phyloP scores from a whole-genome alignment of 2,888 invertebrate genomes.

The Hyalella azteca region DNA sequence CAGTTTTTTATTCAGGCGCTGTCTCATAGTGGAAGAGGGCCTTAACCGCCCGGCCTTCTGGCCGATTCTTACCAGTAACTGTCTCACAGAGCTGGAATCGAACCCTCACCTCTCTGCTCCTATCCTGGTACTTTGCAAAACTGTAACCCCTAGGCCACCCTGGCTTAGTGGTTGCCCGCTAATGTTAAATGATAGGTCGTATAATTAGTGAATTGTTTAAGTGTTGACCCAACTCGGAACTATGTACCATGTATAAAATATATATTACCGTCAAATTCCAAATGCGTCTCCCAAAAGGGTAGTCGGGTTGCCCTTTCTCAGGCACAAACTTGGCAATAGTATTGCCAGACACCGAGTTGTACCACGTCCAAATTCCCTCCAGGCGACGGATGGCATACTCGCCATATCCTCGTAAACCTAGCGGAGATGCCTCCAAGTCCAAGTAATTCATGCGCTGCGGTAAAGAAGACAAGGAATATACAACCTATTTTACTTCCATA shows the following conservation, averaged over 20 bases:
- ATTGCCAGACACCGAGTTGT: constrained; percentile 34
- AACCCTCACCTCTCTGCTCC: no score
- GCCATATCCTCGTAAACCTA: constrained; percentile 46
- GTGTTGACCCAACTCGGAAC: no score
- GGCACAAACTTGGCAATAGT: constrained; percentile 36
- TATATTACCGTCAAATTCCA: constrained; percentile 42
- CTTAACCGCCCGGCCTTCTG: constrained; percentile 36
- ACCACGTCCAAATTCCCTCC: constrained; percentile 38
- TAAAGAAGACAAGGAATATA: neutral
- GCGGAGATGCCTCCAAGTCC: constrained; percentile 40
- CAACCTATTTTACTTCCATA: no score
- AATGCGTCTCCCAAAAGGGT: constrained; percentile 39
- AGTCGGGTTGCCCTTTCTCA: neutral
- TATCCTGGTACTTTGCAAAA: no score
- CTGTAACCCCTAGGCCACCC: no score
- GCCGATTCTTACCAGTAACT: no score
- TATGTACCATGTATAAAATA: no score
- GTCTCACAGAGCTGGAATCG: no score
- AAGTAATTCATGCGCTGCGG: constrained; percentile 46
- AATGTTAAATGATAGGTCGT: no score
- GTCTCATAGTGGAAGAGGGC: constrained; percentile 39
- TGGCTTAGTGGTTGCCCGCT: no score
- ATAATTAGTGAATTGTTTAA: no score
- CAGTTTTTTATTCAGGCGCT: no score
- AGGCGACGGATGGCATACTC: constrained; percentile 36